phyloP scores from a whole-genome alignment of 2,113 vertebrate species.

The Naja naja region DNA sequence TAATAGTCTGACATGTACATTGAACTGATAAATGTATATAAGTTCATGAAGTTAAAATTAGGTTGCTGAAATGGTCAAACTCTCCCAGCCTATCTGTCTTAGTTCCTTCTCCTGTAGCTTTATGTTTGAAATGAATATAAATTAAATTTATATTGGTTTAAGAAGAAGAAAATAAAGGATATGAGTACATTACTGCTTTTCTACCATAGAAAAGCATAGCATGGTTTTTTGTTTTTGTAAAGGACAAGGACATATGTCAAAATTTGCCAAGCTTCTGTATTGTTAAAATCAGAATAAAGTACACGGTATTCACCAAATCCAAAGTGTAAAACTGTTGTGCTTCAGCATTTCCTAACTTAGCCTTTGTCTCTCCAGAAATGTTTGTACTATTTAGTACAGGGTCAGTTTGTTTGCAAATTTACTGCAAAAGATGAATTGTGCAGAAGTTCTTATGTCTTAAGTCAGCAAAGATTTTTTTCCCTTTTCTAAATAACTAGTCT shows the following conservation, averaged over 20 bases:
- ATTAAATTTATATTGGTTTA: not conserved
- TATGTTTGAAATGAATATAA: not conserved
- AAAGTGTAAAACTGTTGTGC: not conserved
- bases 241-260: not conserved
- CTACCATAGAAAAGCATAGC: not conserved
- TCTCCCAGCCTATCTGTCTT: not conserved
- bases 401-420: not conserved
- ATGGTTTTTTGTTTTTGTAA: not conserved
- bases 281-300: not conserved
- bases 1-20: not conserved
- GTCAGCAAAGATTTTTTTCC: not conserved
- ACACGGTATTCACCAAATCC: not conserved
- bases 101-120: not conserved
- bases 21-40: not conserved
- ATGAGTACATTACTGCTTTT: not conserved
- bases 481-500: slow-evolving; percentile 9
- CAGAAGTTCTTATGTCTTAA: slow-evolving; percentile 5
- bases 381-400: not conserved
- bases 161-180: not conserved
- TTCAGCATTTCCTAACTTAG: not conserved
- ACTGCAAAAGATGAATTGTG: not conserved
- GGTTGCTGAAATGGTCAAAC: not conserved
- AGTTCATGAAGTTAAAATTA: not conserved
- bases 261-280: not conserved
- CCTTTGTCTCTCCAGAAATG: not conserved